Base-by-base conservation (phyloP, 2,113 vertebrate genomes). In the Engystomops pustulosus region DNA sequence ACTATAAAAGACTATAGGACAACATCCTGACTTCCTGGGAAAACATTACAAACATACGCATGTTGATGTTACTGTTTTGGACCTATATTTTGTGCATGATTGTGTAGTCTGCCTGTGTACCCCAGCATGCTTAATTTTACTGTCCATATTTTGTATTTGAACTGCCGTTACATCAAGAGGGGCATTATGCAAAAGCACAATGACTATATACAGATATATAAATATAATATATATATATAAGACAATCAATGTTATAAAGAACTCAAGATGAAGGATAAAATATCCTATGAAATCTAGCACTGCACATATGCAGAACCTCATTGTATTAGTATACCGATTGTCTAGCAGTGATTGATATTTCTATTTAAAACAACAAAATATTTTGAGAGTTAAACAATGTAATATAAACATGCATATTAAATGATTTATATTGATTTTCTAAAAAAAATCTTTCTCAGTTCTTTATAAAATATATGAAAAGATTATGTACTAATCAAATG, bases 151-250 rank as follows among this genome's bases (percentile, higher is more conserved):
- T 92, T 93, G 85, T 92, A 86, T 88, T 89, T 91, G 89, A 92
- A 85, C 90, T 90, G 88, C 20, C 14, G 89, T 93, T 92, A 88
- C 88, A 91, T 91, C 86, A 80, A 88, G 89, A 86, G 86, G 92
- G 92, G 92, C 93, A 91, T 93, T 94, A 93, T 89, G 88, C 87
- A 90, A 92, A 92, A 94, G 93, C 93, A 94, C 92, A 96, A 93
- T 90, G 87, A 91, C 88, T 89, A 84, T 90, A 84, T 89, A 87
- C 0, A 67, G 27, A 62, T 32, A 62, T 62, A 62, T 60, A 60
- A 15, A 32, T 62, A 30, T 62, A 62, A 62, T 32, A 62, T 62
- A 62, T 60, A 60, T 62, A 17, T 62, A 30, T 62, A 30, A 15
- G 95, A 95, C 93, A 95, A 95, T 96, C 93, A 91, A 87, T 88